These are phyloP conservation scores for Merops nubicus DNA, from an alignment of 2,113 vertebrate genomes.

Conservation along the genomic window DNA sequence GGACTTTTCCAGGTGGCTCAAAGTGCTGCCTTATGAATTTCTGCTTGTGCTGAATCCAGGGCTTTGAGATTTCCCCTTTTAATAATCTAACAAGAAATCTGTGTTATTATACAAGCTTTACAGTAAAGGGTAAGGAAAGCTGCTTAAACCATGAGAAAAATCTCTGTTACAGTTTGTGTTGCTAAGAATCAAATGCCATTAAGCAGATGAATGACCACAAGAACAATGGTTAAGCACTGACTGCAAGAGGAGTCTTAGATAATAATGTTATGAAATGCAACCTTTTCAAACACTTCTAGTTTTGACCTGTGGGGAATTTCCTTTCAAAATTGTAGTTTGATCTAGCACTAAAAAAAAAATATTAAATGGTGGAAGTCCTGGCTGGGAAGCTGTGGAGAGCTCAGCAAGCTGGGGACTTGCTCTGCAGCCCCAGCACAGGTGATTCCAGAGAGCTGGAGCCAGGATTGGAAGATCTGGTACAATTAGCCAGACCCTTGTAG, in stretches of 20 bases:
- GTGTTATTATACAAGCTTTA: neutral
- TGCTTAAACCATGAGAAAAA: neutral
- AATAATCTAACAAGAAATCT: neutral
- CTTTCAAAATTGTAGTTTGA: neutral
- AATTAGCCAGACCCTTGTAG: neutral
- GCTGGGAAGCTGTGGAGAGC: neutral
- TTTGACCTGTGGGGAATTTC: neutral
- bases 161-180: neutral
- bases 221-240: neutral
- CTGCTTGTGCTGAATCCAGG: neutral
- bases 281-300: neutral
- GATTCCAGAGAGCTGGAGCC: neutral
- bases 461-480: neutral
- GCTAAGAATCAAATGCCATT: neutral
- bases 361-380: neutral
- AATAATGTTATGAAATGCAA: neutral
- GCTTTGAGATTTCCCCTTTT: neutral
- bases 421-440: neutral
- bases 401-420: neutral
- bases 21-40: neutral
- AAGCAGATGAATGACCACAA: neutral
- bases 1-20: neutral
- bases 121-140: neutral
- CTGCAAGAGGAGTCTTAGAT: neutral
- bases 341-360: neutral